Conservation (phyloP, 2,797 vertebrate species). For the Eutrigla gurnardus region DNA sequence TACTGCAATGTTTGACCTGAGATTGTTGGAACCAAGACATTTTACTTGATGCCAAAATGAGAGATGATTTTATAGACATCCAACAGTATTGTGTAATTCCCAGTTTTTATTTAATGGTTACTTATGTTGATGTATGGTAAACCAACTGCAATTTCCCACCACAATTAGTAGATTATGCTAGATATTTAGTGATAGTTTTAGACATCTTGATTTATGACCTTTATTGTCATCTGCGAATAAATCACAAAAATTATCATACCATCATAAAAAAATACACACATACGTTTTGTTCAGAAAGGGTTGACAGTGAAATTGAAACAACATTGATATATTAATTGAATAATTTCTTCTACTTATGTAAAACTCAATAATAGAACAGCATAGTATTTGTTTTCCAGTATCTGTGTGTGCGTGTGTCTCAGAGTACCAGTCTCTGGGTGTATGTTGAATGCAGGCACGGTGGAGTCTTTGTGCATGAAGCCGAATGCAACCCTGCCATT, state of each 20-base stretch:
- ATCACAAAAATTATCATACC: not conserved
- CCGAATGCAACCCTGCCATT: constrained; percentile 91
- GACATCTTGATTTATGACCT: not conserved
- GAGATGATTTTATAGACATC: not conserved
- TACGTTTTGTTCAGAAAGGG: not conserved
- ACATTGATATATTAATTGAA: not conserved
- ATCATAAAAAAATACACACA: not conserved
- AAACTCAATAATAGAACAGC: not conserved
- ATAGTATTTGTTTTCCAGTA: not conserved
- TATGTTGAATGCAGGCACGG: constrained; percentile 89
- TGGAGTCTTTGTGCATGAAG: constrained; percentile 92
- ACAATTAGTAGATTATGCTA: not conserved
- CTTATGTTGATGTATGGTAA: not conserved
- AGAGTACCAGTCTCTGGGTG: constrained; percentile 90
- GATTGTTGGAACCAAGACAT: not conserved
- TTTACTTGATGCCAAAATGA: too few relatives aligned
- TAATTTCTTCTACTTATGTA: not conserved
- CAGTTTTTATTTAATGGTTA: too few relatives aligned
- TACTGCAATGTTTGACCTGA: not conserved
- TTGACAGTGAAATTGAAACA: not conserved
- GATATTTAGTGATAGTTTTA: not conserved
- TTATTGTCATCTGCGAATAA: not conserved
- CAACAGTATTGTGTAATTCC: not conserved
- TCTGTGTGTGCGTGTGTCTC: constrained; percentile 1
- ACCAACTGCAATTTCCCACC: not conserved